phyloP scores from a whole-genome alignment of 2,797 vertebrate genomes.

The Gastrophryne carolinensis region DNA sequence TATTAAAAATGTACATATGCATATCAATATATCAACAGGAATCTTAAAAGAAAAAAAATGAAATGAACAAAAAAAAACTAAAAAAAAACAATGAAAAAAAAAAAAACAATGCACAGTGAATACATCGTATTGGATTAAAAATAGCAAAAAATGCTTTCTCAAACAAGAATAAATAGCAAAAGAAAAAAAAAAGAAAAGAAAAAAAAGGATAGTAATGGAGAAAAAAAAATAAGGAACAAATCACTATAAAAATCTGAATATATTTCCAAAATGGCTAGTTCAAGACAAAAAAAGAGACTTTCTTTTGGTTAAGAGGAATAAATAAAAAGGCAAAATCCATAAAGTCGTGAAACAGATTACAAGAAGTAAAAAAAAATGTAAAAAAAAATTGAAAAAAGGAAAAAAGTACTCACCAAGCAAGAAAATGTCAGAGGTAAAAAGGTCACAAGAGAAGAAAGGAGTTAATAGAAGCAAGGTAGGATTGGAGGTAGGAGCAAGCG shows the following conservation, averaged over 20 bases:
- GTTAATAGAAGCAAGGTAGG: constrained; percentile 35
- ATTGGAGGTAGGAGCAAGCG: constrained; percentile 14
- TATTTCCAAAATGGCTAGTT: neutral
- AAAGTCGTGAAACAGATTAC: constrained; percentile 21
- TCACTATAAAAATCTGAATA: neutral
- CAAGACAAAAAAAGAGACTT: neutral
- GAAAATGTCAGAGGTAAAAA: constrained; percentile 52
- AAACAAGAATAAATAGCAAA: constrained; percentile 3
- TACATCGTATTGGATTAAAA: neutral
- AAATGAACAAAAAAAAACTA: neutral
- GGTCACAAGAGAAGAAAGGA: constrained; percentile 52
- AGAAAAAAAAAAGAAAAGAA: neutral
- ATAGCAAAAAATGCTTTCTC: neutral
- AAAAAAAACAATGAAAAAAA: neutral
- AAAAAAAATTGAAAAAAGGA: constrained; percentile 24
- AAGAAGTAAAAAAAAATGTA: constrained; percentile 5
- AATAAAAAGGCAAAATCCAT: constrained; percentile 1
- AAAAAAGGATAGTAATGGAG: constrained; percentile 5
- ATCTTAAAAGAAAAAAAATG: neutral
- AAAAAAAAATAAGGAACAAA: neutral
- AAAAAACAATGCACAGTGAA: neutral
- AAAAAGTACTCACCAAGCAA: constrained; percentile 53
- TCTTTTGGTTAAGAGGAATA: neutral
- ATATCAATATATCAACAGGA: neutral
- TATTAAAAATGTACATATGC: neutral